These are phyloP conservation scores for Caenorhabditis drosophilae DNA, from an alignment of 2,888 invertebrate species.

Conservation along the genomic window DNA sequence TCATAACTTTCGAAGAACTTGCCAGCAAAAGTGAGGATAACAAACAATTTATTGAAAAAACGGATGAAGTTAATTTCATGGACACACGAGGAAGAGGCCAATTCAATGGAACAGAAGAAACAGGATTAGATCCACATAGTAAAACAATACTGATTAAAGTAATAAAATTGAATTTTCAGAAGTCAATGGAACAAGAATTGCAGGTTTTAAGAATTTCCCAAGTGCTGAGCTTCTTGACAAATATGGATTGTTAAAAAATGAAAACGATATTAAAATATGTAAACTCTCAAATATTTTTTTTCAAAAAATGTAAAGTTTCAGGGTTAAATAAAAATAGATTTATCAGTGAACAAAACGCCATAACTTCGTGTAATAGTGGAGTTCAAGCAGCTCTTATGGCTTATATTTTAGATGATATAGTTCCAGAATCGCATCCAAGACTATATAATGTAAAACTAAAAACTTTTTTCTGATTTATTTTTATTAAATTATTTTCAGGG, in stretches of 20 bases:
- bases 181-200: slow-evolving; percentile 51
- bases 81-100: slow-evolving; percentile 59
- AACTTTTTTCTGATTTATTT: background rate
- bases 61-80: slow-evolving; percentile 56
- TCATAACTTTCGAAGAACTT: slow-evolving; percentile 57
- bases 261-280: slow-evolving; percentile 39
- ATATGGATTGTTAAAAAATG: slow-evolving; percentile 39
- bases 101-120: slow-evolving; percentile 60
- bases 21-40: slow-evolving; percentile 29
- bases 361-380: slow-evolving; percentile 53
- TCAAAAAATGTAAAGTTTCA: slow-evolving; percentile 4
- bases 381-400: slow-evolving; percentile 51
- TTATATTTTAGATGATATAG: slow-evolving; percentile 40
- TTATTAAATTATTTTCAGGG: slow-evolving; percentile 39
- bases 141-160: slow-evolving; percentile 5
- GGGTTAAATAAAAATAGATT: slow-evolving; percentile 36
- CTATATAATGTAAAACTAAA: slow-evolving; percentile 38
- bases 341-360: slow-evolving; percentile 15
- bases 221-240: slow-evolving; percentile 42
- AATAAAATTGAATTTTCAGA: slow-evolving; percentile 16
- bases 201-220: slow-evolving; percentile 55
- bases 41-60: slow-evolving; percentile 40
- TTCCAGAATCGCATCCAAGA: slow-evolving; percentile 27
- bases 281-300: slow-evolving; percentile 2
- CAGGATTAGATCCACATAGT: slow-evolving; percentile 49